A percentile compares a stretch with the other conserved stretches of the same genome.
Conservation (phyloP, 2,797 vertebrate genomes). For the Neosalanx taihuensis region DNA sequence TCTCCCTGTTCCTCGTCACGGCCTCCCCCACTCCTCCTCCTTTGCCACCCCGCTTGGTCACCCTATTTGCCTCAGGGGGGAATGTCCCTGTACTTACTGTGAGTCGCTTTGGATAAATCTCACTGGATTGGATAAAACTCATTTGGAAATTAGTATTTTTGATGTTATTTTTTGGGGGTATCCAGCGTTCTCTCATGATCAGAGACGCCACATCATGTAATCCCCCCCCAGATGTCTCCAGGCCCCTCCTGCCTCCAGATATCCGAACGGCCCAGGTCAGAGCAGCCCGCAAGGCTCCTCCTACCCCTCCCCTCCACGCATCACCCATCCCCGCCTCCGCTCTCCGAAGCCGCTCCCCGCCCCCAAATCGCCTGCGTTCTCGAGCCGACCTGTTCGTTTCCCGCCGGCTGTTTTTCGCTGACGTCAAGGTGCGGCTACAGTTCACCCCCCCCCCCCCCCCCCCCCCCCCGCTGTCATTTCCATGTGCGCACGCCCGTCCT, state of each 20-base stretch:
- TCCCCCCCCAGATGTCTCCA: not conserved
- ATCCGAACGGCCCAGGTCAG: not conserved
- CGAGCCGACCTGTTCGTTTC: not conserved
- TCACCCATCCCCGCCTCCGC: not conserved
- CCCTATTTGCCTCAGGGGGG: too few relatives aligned
- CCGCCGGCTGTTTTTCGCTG: not conserved
- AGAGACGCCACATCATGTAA: too few relatives aligned
- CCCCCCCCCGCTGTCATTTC: not conserved
- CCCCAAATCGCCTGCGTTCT: slow-evolving; percentile 2
- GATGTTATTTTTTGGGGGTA: too few relatives aligned
- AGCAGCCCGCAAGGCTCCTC: not conserved
- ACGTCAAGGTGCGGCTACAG: not conserved
- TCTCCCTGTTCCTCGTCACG: not conserved
- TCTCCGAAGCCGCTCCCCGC: not conserved
- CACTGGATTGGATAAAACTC: too few relatives aligned
- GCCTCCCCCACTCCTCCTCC: not conserved
- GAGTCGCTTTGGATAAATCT: too few relatives aligned
- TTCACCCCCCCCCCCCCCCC: not conserved
- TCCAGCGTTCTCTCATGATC: too few relatives aligned
- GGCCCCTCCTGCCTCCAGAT: not conserved
- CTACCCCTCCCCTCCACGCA: not conserved
- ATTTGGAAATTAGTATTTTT: too few relatives aligned
- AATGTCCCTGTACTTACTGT: too few relatives aligned
- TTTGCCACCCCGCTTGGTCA: not conserved
- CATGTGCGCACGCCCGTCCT: not conserved